A percentile compares a stretch with the other conserved stretches of the same genome.
phyloP scores from a whole-genome alignment of 2,797 vertebrate species.

The Scomberomorus guttatus region DNA sequence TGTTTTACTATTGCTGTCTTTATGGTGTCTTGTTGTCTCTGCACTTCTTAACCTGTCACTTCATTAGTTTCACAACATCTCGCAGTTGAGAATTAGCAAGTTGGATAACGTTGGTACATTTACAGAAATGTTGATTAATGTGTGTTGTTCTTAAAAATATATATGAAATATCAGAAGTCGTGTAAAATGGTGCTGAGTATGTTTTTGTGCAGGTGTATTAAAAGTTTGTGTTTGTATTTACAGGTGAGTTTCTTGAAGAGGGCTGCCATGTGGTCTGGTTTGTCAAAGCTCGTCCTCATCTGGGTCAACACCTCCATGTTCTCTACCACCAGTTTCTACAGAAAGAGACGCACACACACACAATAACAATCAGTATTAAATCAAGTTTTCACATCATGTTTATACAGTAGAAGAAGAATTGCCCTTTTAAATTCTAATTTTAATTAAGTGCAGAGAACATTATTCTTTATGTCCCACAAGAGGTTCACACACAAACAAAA shows the following conservation, averaged over 20 bases:
- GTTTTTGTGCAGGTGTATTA: neutral
- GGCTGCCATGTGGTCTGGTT: slow-evolving; percentile 98
- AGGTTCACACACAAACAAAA: too few species aligned
- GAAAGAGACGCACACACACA: slow-evolving; percentile 15
- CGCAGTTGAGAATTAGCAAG: too few species aligned
- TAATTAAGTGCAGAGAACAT: neutral
- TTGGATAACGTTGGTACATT: too few species aligned
- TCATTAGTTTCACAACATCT: too few species aligned
- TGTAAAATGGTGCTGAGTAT: too few species aligned
- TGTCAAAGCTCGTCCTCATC: slow-evolving; percentile 99
- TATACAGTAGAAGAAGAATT: neutral
- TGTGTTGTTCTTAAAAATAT: too few species aligned
- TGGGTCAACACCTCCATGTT: slow-evolving; percentile 98
- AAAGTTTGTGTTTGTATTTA: slow-evolving; percentile 65
- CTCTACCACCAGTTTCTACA: slow-evolving; percentile 98
- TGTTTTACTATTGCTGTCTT: too few species aligned
- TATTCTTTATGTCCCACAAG: neutral
- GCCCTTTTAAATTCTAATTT: neutral
- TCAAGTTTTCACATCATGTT: neutral
- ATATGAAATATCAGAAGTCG: too few species aligned
- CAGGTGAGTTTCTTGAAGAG: slow-evolving; percentile 98
- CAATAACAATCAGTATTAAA: too few species aligned
- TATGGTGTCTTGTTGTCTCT: too few species aligned
- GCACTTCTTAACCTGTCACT: too few species aligned
- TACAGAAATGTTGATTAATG: too few species aligned